A percentile compares a stretch with the other conserved stretches of the same genome.
Evolutionary conservation across 1,140 invertebrate species (phyloP).

Genomic region (Globodera rostochiensis): DNA sequence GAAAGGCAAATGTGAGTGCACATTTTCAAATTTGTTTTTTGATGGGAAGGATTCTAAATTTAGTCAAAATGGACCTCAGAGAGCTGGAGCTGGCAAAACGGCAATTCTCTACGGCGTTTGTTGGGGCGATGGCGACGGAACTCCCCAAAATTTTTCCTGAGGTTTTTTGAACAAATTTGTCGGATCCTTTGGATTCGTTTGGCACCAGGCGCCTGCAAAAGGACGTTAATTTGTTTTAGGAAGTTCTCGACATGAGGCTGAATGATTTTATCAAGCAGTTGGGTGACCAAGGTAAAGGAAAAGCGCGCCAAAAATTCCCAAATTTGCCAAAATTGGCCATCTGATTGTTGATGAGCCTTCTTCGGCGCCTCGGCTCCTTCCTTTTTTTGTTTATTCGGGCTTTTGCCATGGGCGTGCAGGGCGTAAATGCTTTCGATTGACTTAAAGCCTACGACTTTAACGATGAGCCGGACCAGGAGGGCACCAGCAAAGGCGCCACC

Average conservation of each 20-base stretch:
- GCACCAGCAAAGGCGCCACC: no score
- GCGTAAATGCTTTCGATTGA: no score
- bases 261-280: constrained; percentile 3
- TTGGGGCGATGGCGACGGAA: constrained; percentile 5
- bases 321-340: no score
- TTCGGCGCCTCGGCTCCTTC: no score
- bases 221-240: neutral
- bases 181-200: neutral
- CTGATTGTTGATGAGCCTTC: no score
- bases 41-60: neutral
- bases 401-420: no score
- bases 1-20: constrained; percentile 7
- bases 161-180: neutral
- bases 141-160: constrained; percentile 11
- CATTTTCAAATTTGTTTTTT: neutral
- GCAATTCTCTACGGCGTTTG: neutral
- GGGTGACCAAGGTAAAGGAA: neutral
- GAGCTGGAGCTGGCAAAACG: constrained; percentile 17
- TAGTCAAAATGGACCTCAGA: constrained; percentile 8
- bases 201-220: neutral
- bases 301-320: neutral
- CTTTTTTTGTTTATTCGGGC: no score
- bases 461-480: neutral
- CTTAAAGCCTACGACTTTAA: neutral
- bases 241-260: constrained; percentile 6